Base-by-base conservation (phyloP, 2,113 vertebrate genomes). In the Sisor rabdophorus region DNA sequence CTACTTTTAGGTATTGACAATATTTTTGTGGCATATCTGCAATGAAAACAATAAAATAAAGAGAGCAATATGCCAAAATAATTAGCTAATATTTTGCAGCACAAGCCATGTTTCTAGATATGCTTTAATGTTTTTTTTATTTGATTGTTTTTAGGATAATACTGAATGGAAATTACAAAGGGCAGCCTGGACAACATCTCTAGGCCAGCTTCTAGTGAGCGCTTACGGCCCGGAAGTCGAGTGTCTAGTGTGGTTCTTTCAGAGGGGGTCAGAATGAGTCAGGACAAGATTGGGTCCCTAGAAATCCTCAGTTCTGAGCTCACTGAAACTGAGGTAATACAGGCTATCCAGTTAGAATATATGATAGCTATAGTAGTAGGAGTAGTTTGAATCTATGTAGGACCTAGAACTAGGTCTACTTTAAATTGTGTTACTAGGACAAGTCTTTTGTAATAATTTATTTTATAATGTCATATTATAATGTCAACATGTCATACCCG, bases 161-260 rank as follows among this genome's bases (percentile, higher is more conserved):
- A 75, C n/a, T 30, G 50, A n/a, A 94, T 96, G 94, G 90, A 94
- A 89, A 91, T 94, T 63, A 87, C 86, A 73, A 92, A 83, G 82
- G 91, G 91, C 4, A 91, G 63, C 73, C 83, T 94, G 63, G 93
- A 94, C 50, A 82, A 88, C 67, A 94, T 95, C 84, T 93, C 91
- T 76, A 88, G 90, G 55, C 90, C 93, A 79, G 84, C 89, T 55
- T 91, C 89, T 68, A 87, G 70, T 61, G 93, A 90, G 73, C 88
- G 84, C 73, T 77, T 78, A 60, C 84, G 79, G 52, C 75, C 76
- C 55, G 87, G 84, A 0, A 91, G 82, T 83, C 89, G 82, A 47
- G 84, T 81, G 75, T 92, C 93, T 72, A 90, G 77, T 81, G 69
- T 84, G 28, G 63, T 81, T 1, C 32, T 86, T 26, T 60, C 73